These are phyloP conservation scores for Syrrhaptes paradoxus DNA, from an alignment of 2,113 vertebrate genomes.

Conservation along the genomic window DNA sequence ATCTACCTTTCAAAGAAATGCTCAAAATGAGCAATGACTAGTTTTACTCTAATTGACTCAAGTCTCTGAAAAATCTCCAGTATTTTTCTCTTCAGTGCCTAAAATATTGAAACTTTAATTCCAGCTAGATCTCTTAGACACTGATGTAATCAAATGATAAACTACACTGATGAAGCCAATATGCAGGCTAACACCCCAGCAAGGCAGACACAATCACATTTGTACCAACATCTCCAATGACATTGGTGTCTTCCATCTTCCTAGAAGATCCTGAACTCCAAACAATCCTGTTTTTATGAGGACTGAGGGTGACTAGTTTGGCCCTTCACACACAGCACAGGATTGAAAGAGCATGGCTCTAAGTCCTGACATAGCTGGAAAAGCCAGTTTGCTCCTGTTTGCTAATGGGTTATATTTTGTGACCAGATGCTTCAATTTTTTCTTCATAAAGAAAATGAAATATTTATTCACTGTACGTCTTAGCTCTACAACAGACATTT, in stretches of 20 bases:
- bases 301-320: background rate
- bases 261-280: background rate
- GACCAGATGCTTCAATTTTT: background rate
- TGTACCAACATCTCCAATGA: background rate
- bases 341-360: fast-evolving
- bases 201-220: background rate
- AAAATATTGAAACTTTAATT: background rate
- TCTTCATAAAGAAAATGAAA: background rate
- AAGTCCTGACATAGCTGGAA: background rate
- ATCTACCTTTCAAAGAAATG: background rate
- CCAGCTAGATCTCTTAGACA: background rate
- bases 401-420: background rate
- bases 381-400: background rate
- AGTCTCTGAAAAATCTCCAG: background rate
- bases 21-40: background rate
- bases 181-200: background rate
- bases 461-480: background rate
- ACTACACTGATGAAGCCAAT: background rate
- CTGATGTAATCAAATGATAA: background rate
- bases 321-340: background rate
- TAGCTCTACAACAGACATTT: background rate
- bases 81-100: background rate
- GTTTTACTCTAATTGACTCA: background rate
- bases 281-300: background rate
- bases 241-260: background rate